Base-by-base conservation (phyloP, 2,888 invertebrate genomes). In the Dorcus parallelipipedus region DNA sequence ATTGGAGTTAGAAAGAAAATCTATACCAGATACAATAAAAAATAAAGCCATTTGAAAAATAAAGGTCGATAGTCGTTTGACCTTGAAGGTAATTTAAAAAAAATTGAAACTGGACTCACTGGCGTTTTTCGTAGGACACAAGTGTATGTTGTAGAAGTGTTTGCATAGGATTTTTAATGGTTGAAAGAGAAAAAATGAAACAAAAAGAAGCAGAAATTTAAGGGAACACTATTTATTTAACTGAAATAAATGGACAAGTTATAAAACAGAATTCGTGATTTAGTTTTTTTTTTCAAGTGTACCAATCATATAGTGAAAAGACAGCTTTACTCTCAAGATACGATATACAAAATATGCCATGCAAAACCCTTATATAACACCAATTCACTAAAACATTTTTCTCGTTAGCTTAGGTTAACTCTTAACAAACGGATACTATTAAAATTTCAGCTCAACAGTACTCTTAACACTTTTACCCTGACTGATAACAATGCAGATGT, bases 181-280 rank as follows among this genome's bases (percentile, higher is more conserved):
- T 33, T 6, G 26, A 33, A 33, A 33, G 26, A 33, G 26, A 33
- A 33, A 33, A 59, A 52, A 48, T 47, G 41, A 48, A 55, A 51
- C 9, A 51, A 52, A 40, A 52, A 17, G 10, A 26, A 20, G 20
- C 20, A n/a, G 26, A 51, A 26, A 49, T 59, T 62, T 67, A 77
- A 79, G 79, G 79, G 79, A 79, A 79, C 79, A 79, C 79, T 79
- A 78, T 79, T 78, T 79, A 78, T 79, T 78, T 74, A 76, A 76
- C 74, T 76, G 78, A 78, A 77, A 73, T 75, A 75, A 73, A 72
- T 71, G 73, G 72, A 74, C 72, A 74, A 67, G 68, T 71, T 67
- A 69, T 67, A 68, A 67, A 72, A 74, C 69, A 71, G 62, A 70
- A 69, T 69, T 65, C 64, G 65, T 70, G 69, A 69, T 69, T 52